phyloP scores from a whole-genome alignment of 2,113 vertebrate species.

The Ciconia boyciana region DNA sequence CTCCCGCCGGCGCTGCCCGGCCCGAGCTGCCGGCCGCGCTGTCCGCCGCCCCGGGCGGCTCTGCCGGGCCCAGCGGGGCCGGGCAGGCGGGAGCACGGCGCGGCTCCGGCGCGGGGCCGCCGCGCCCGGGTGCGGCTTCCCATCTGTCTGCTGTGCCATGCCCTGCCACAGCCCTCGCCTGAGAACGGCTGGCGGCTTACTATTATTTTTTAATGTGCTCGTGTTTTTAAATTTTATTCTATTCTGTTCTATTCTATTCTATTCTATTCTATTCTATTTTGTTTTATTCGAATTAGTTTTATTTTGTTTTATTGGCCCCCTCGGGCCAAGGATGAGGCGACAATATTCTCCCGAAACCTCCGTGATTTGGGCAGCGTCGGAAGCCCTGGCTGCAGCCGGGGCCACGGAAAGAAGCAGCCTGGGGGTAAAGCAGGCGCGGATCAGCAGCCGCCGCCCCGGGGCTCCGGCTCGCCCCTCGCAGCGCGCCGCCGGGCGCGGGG shows the following conservation, averaged over 20 bases:
- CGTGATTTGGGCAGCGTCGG: fast-evolving
- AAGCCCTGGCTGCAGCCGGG: neutral
- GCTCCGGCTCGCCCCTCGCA: too few relatives aligned
- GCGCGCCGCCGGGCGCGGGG: too few relatives aligned
- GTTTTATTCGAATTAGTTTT: neutral
- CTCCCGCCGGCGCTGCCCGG: too few relatives aligned
- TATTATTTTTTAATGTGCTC: too few relatives aligned
- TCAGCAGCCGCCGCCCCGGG: too few relatives aligned
- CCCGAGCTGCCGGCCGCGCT: too few relatives aligned
- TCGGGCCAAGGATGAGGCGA: neutral
- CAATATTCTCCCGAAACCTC: neutral
- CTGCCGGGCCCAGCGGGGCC: neutral
- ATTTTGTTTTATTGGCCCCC: neutral
- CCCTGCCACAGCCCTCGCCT: neutral
- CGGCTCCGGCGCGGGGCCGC: neutral
- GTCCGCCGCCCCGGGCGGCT: neutral
- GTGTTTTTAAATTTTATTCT: neutral
- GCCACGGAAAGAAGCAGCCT: neutral
- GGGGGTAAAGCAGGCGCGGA: neutral
- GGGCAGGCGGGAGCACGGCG: neutral
- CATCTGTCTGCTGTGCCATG: neutral
- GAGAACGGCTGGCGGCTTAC: too few relatives aligned
- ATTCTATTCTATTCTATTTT: too few relatives aligned
- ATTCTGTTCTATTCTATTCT: neutral
- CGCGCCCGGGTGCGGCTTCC: neutral